phyloP scores from a whole-genome alignment of 2,888 invertebrate species.

The Creontiades dilutus region DNA sequence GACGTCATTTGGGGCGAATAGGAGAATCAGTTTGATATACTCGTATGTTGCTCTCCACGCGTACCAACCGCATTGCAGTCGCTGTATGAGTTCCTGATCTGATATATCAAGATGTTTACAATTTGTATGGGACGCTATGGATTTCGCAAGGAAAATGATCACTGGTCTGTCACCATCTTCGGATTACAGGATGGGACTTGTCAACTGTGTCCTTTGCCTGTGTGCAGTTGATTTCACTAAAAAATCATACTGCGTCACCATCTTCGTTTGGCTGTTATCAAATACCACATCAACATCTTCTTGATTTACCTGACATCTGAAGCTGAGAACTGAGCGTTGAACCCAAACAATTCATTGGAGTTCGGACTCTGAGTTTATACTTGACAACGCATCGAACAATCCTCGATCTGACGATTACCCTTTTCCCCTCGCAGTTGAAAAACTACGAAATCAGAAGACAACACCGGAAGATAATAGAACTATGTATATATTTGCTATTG shows the following conservation, averaged over 20 bases:
- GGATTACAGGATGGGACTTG: not conserved
- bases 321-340: not conserved
- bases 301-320: not conserved
- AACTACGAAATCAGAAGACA: conserved; percentile 5
- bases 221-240: not conserved
- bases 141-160: conserved; percentile 3
- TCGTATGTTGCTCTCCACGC: conserved; percentile 50
- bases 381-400: not conserved
- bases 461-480: conserved; percentile 1
- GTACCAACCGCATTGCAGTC: conserved; percentile 57
- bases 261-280: not conserved
- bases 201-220: not conserved
- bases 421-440: not conserved
- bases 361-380: not conserved
- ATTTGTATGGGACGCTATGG: conserved; percentile 18
- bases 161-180: not conserved
- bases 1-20: conserved; percentile 61
- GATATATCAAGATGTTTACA: not conserved
- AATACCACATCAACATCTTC: not conserved
- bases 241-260: not conserved
- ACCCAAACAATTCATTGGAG: not conserved
- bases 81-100: conserved; percentile 4
- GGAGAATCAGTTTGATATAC: conserved; percentile 57
- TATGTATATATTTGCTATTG: conserved; percentile 26
- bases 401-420: not conserved